Evolutionary conservation across 2,888 invertebrate genomes (phyloP), one percentile per base, ranked within the genome.

Genomic region (Hydraecia micacea): DNA sequence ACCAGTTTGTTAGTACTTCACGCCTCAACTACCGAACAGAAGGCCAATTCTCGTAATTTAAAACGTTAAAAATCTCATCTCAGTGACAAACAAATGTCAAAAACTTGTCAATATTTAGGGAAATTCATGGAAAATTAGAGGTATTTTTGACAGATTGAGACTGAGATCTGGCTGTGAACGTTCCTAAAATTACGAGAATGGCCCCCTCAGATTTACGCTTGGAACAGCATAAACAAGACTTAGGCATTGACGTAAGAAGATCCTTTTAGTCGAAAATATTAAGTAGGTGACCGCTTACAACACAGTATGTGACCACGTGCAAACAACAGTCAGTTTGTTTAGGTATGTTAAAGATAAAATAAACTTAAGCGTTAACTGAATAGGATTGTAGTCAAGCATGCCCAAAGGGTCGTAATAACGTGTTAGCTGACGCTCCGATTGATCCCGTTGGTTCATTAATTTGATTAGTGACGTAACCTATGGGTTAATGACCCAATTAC

Each of bases 401-500:
- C 18, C 3, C 32, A 36, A 52, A 52, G 66, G 3, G 62, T 6
- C 15, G 0, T 6, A 25, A 6, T 21, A 36, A 11, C 32, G 9
- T 39, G 9, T 66, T 70, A 55, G 66, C 46, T 52, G 28, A 28
- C 52, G 32, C 25, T 46, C 13, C 60, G 67, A 62, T 52, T 68
- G 60, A 71, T 69, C n/a, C 60, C 2, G 1, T 76, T 36, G 36
- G 55, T 46, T 52, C 15, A 49, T 67, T 60, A 70, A 28, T 8
- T 36, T 70, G 60, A 70, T 76, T 77, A 67, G 36, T 74, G 9
- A 49, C 32, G 28, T 21, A 28, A 18, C 7, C n/a, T 42, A 15
- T 46, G 52, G 42, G 36, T 28, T 66, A 42, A 42, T 60, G 52
- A 36, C 66, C 49, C 36, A 80, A 46, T 75, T 76, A 82, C 76